Base-by-base conservation (phyloP, 2,113 vertebrate genomes). In the Bufo gargarizans region DNA sequence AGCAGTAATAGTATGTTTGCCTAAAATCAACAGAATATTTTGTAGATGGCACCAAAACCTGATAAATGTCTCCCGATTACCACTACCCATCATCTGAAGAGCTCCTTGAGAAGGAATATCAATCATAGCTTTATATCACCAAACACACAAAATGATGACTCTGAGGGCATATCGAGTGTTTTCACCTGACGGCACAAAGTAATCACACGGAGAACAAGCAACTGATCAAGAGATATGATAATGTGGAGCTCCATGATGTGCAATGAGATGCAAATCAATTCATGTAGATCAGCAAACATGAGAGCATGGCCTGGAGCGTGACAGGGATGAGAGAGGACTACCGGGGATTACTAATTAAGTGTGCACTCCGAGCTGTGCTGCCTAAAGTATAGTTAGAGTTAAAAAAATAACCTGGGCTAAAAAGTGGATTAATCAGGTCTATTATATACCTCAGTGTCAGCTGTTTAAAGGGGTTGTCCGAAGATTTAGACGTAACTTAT, bases 221-320 rank as follows among this genome's bases (percentile, higher is more conserved):
- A 84, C 17, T 55, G 33, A 84, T 84, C 63, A 84, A 17, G 33
- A 65, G 80, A 82, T 63, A 9, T 5, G 81, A 82, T 65, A 82
- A 82, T 65, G 50, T 50, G 59, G 17, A 67, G 22, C 78, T 59
- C 6, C 0, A 14, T 81, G 47, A 81, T 47, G 77, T 47, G 79
- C 61, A 69, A 82, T 65, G 58, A 61, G 79, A 81, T 81, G 79
- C 58, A 65, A 82, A 82, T 65, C 8, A 49, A 82, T 22, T 13
- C 67, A 47, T n/a, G 43, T 14, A 69, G 19, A 53, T 53, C 56
- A 63, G 59, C 13, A 71, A 84, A 53, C 63, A 69, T 49, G 53
- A 12, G 43, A 17, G 43, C 63, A 61, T 61, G 79, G 14, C 61
- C 47, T 53, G 61, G 63, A 17, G 47, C 4, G n/a, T 17, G 33